A percentile compares a stretch with the other conserved stretches of the same genome.
Conservation (phyloP, 2,797 vertebrate species). For the Falco cherrug region DNA sequence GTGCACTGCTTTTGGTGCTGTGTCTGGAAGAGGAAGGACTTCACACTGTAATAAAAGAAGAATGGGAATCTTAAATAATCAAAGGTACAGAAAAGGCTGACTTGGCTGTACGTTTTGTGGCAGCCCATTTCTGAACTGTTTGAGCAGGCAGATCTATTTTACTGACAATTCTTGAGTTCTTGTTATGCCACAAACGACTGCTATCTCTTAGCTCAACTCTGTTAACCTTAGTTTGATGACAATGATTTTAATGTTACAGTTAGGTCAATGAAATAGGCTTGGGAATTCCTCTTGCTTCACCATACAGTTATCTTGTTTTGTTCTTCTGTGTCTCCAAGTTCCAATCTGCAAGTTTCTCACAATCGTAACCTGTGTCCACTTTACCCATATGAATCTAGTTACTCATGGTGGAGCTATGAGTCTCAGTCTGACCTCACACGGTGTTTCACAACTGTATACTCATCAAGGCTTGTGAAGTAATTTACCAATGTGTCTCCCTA, state of each 20-base stretch:
- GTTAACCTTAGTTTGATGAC: not conserved
- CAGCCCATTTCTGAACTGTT: not conserved
- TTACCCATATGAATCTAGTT: not conserved
- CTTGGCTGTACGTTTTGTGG: not conserved
- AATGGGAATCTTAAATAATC: constrained; percentile 19
- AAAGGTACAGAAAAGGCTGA: constrained; percentile 22
- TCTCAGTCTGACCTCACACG: not conserved
- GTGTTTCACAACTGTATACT: not conserved
- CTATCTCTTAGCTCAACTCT: not conserved
- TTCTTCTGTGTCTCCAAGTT: not conserved
- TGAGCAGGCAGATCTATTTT: constrained; percentile 8
- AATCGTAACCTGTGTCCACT: not conserved
- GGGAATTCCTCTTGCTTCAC: not conserved
- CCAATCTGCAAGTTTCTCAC: not conserved
- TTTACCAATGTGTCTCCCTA: not conserved
- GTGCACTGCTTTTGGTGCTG: constrained; percentile 7
- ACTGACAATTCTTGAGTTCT: not conserved
- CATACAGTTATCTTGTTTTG: not conserved
- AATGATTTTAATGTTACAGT: not conserved
- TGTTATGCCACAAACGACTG: not conserved
- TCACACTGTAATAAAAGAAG: constrained; percentile 5
- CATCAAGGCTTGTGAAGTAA: not conserved
- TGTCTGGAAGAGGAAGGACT: constrained; percentile 5
- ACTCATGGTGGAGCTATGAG: not conserved
- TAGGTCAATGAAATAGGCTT: not conserved